Base-by-base conservation (phyloP, 2,888 invertebrate genomes). In the Cinara cedri region DNA sequence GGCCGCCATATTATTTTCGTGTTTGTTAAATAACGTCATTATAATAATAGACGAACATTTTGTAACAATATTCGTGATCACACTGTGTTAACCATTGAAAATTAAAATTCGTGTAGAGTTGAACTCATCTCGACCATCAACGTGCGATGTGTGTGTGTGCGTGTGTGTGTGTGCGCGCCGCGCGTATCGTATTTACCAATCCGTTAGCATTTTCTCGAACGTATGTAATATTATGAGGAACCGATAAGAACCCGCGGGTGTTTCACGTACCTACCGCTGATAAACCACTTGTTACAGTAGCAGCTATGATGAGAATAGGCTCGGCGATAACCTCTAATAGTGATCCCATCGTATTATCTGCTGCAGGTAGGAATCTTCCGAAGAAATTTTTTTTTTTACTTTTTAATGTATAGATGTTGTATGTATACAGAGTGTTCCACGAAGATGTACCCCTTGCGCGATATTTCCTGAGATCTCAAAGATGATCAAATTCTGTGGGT, bases 261-360 rank as follows among this genome's bases (percentile, higher is more conserved):
- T 60, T 55, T 51, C 34, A 34, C 34, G 34, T 34, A 34, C 72
- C 49, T 21, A 46, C 21, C 21, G 70, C 60, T 70, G 21, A 78
- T 26, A 13, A 11, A 2, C 26, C 34, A 16, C 19, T 60, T 49
- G 42, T 70, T 34, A 51, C 57, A 26, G 65, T n/a, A n/a, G 62
- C n/a, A 14, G 34, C 8, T 57, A 70, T 42, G 68, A 62, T 78
- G 78, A 78, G 60, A 78, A 78, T 78, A 78, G 68, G 78, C 60
- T 51, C 51, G 26, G 70, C 21, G 78, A 78, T 78, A 78, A 78
- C 78, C 78, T 70, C 78, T 21, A 78, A 6, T 34, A 34, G 70
- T 78, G 21, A 78, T 60, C 78, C 70, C 70, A 13, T 60, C 49
- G 49, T 49, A 34, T n/a, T 54, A 75, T 60, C 76, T 4, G 34